Conservation (phyloP, 2,797 vertebrate species). For the Sibirionetta formosa region DNA sequence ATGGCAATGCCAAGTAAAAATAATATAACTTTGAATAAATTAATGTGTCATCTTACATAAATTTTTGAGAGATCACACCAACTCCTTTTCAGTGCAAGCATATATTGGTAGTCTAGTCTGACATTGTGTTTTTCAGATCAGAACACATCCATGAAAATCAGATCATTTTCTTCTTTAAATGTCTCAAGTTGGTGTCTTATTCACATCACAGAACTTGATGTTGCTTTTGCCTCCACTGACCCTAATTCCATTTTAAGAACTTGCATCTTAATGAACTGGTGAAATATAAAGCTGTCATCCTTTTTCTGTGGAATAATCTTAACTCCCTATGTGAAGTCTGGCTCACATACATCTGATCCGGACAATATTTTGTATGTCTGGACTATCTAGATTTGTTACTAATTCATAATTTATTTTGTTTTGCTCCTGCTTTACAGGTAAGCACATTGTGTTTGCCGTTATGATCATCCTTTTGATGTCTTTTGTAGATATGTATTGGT, state of each 20-base stretch:
- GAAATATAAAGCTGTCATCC: constrained; percentile 44
- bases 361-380: constrained; percentile 38
- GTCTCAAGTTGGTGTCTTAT: neutral
- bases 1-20: neutral
- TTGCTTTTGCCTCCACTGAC: neutral
- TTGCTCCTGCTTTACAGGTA: neutral
- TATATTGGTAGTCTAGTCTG: neutral
- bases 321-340: constrained; percentile 26
- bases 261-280: constrained; percentile 5
- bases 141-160: neutral
- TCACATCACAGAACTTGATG: neutral
- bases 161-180: neutral
- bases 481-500: constrained; percentile 90
- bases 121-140: neutral
- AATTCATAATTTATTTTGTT: neutral
- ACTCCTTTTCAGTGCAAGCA: neutral
- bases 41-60: neutral
- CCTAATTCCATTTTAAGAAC: neutral
- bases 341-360: constrained; percentile 3
- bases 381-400: neutral
- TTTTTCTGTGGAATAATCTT: constrained; percentile 40
- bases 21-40: neutral
- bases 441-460: neutral
- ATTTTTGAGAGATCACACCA: neutral
- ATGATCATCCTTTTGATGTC: neutral